These are phyloP conservation scores for Oxytorus armatus DNA, from an alignment of 2,888 invertebrate species.

Conservation along the genomic window DNA sequence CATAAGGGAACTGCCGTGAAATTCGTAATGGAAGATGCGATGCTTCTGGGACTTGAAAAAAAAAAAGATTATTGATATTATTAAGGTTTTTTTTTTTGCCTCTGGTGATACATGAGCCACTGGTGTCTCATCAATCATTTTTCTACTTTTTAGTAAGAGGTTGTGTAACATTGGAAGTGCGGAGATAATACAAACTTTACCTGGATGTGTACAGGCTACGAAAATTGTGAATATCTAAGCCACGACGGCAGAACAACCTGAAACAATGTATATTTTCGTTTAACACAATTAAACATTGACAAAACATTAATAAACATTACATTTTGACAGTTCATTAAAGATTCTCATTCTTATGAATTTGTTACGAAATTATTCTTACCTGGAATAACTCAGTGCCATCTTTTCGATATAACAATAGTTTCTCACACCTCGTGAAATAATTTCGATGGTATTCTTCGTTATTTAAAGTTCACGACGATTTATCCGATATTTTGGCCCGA, in stretches of 20 bases:
- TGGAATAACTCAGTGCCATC: constrained; percentile 77
- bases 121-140: background rate
- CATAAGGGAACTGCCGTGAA: constrained; percentile 75
- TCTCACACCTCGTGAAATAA: background rate
- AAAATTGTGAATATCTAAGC: constrained; percentile 71
- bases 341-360: background rate
- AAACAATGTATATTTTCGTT: constrained; percentile 52
- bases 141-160: constrained; percentile 9
- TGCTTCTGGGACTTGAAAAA: constrained; percentile 44
- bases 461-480: constrained; percentile 1
- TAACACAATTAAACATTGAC: background rate
- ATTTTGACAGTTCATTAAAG: constrained; percentile 12
- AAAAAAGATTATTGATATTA: background rate
- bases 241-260: constrained; percentile 75
- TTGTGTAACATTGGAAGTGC: constrained; percentile 70
- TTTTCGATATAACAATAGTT: constrained; percentile 26
- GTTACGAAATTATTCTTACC: constrained; percentile 67
- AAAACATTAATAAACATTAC: background rate
- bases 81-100: background rate
- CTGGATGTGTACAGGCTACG: constrained; percentile 76
- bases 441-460: background rate
- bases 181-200: constrained; percentile 64
- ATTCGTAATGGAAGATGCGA: constrained; percentile 71
- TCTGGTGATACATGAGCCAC: background rate
- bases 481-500: constrained; percentile 38